These are phyloP conservation scores for Natrix natrix DNA, from an alignment of 2,797 vertebrate genomes.

Conservation along the genomic window DNA sequence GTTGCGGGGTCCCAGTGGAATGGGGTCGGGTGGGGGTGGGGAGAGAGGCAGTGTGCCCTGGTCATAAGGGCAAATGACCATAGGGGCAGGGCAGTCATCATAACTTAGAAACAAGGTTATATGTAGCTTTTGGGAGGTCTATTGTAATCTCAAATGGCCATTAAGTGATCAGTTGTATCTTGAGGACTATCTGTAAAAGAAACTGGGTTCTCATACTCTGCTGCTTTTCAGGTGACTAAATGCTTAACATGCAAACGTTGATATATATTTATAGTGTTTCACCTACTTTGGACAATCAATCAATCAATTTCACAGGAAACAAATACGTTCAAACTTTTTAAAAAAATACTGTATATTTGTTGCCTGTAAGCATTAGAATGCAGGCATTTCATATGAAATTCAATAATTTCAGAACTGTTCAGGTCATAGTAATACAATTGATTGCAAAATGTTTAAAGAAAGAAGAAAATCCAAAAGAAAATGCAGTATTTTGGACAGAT, in stretches of 20 bases:
- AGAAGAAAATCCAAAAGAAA: background rate
- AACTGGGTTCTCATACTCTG: background rate
- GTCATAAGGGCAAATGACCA: background rate
- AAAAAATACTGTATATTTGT: background rate
- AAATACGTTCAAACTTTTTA: background rate
- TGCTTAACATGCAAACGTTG: background rate
- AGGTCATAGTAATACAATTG: background rate
- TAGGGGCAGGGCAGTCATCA: background rate
- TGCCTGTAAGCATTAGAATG: background rate
- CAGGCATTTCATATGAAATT: background rate
- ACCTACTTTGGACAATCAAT: background rate
- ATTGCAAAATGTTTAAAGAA: background rate
- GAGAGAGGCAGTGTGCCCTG: background rate
- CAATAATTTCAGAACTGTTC: background rate
- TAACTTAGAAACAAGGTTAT: background rate
- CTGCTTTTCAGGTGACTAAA: background rate
- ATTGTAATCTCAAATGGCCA: background rate
- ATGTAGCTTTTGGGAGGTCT: background rate
- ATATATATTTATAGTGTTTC: background rate
- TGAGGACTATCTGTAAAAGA: background rate
- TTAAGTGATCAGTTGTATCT: background rate
- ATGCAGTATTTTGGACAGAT: background rate
- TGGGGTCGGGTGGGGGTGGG: too few species aligned
- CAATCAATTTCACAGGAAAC: background rate
- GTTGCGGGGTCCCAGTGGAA: background rate